Conservation (phyloP, 2,113 vertebrate species). For the Elachura formosa region DNA sequence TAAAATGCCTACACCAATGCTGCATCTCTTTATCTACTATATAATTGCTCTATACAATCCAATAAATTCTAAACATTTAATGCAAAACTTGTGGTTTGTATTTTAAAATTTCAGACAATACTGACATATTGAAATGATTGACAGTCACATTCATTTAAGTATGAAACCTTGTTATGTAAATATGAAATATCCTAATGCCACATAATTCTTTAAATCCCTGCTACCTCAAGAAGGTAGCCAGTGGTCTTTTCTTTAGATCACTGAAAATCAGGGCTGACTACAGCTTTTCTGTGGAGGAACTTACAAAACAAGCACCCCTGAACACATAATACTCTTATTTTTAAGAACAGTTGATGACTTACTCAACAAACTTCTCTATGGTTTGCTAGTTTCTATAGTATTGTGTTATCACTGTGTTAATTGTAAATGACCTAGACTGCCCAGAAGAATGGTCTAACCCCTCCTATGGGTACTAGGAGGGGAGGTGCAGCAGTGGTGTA, state of each 20-base stretch:
- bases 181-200: neutral
- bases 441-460: neutral
- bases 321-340: neutral
- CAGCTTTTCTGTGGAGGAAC: neutral
- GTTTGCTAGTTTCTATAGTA: neutral
- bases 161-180: neutral
- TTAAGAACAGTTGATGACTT: neutral
- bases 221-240: neutral
- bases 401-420: neutral
- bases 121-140: neutral
- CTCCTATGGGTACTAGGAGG: neutral
- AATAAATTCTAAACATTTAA: neutral
- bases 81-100: neutral
- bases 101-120: neutral
- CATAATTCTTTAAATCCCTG: neutral
- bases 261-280: neutral
- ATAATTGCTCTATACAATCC: neutral
- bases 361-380: neutral
- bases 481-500: neutral
- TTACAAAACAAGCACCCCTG: fast-evolving
- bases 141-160: neutral
- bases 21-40: neutral
- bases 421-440: neutral
- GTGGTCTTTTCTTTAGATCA: neutral
- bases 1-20: neutral